Conservation (phyloP, 92 coral and sea anemone species). For the Palythoa heliodiscus region DNA sequence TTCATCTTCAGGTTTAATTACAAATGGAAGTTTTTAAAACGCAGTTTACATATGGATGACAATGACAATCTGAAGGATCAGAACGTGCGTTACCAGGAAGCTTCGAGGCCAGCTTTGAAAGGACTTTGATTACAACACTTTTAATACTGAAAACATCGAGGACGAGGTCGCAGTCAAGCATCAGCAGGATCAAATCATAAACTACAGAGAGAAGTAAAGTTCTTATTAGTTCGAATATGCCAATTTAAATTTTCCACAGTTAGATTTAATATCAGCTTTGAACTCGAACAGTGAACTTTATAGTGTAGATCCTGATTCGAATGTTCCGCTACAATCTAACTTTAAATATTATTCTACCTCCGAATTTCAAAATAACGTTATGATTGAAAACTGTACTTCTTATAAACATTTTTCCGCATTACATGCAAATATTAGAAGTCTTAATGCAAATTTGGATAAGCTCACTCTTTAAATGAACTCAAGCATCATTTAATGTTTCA, state of each 20-base stretch:
- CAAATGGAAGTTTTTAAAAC: too few species aligned
- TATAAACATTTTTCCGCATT: not conserved
- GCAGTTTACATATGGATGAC: too few species aligned
- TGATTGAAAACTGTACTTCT: not conserved
- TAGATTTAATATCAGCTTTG: constrained; percentile 23
- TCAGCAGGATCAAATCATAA: constrained; percentile 9
- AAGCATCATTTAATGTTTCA: too few species aligned
- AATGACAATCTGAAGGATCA: not conserved
- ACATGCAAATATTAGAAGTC: not conserved
- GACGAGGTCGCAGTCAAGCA: not conserved
- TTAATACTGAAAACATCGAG: not conserved
- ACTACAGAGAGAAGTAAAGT: constrained; percentile 8
- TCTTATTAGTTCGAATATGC: not conserved
- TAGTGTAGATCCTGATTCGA: constrained; percentile 26
- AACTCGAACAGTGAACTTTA: constrained; percentile 24
- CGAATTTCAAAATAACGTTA: not conserved
- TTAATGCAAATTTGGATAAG: too few species aligned
- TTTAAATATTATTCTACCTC: not conserved
- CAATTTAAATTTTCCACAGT: not conserved
- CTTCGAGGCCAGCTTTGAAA: not conserved
- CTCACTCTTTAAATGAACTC: too few species aligned
- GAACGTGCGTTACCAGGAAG: not conserved
- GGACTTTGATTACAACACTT: not conserved
- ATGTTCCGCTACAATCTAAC: not conserved
- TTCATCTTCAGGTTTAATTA: too few species aligned